A percentile compares a stretch with the other conserved stretches of the same genome.
phyloP scores from a whole-genome alignment of 2,888 invertebrate species.

The Melanotus villosus region DNA sequence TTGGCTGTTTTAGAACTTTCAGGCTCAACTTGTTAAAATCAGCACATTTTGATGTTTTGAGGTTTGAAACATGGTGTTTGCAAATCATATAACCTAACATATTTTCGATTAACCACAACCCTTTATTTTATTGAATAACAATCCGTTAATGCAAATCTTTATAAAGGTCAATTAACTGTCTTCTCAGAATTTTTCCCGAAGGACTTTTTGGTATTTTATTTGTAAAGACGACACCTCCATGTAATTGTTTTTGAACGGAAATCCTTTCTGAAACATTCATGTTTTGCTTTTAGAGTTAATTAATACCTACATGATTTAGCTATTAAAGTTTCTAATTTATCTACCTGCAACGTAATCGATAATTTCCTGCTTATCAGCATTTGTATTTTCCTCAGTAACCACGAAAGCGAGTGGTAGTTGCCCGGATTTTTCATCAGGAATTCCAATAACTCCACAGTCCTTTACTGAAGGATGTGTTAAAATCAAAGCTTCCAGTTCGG shows the following conservation, averaged over 20 bases:
- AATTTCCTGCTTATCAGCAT: conserved; percentile 65
- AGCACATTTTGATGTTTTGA: no score
- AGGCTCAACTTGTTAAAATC: no score
- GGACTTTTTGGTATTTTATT: conserved; percentile 82
- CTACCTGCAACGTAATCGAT: conserved; percentile 66
- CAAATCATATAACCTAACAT: no score
- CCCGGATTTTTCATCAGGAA: no score
- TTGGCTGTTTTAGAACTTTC: no score
- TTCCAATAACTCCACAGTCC: conserved; percentile 70
- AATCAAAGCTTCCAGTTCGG: conserved; percentile 86
- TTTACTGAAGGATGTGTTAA: conserved; percentile 79
- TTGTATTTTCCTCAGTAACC: conserved; percentile 70
- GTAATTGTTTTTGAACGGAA: conserved; percentile 79
- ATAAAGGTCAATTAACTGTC: conserved; percentile 59
- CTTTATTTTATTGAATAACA: background rate
- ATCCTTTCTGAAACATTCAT: conserved; percentile 66
- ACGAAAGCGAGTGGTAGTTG: no score
- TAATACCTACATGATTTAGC: background rate
- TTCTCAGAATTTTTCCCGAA: conserved; percentile 84
- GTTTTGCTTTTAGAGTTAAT: background rate
- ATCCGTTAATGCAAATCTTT: no score
- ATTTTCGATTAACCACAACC: no score
- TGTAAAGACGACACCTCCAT: conserved; percentile 82
- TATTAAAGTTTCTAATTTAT: no score
- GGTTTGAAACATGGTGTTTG: no score